These are phyloP conservation scores for Sparus aurata DNA, from an alignment of 2,797 vertebrate genomes.

Conservation along the genomic window DNA sequence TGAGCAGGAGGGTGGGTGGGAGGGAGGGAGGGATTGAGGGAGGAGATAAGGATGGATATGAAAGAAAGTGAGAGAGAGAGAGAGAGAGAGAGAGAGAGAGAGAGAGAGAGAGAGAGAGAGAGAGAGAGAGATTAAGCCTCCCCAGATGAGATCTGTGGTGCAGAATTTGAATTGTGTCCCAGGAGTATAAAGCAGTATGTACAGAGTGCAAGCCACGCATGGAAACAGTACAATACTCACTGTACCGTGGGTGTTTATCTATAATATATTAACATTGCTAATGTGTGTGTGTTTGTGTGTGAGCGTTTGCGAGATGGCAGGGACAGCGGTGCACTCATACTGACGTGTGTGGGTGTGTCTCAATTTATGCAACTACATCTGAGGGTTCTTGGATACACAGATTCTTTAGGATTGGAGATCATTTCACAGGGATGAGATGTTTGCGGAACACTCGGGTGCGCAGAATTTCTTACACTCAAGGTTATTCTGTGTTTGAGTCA, in stretches of 20 bases:
- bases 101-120: slow-evolving; percentile 69
- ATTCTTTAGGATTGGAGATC: slow-evolving; percentile 47
- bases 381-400: slow-evolving; percentile 46
- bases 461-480: slow-evolving; percentile 27
- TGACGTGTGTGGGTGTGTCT: slow-evolving; percentile 78
- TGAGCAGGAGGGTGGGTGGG: slow-evolving; percentile 26
- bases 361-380: slow-evolving; percentile 75
- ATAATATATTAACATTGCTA: slow-evolving; percentile 68
- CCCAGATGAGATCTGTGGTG: slow-evolving; percentile 85
- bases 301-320: slow-evolving; percentile 38
- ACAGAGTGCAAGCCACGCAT: slow-evolving; percentile 59
- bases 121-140: slow-evolving; percentile 80
- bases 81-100: slow-evolving; percentile 50
- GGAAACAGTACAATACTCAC: slow-evolving; percentile 64
- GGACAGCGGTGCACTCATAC: slow-evolving; percentile 51
- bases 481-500: slow-evolving; percentile 40
- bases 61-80: slow-evolving; percentile 63
- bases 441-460: slow-evolving; percentile 17
- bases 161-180: slow-evolving; percentile 82
- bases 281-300: slow-evolving; percentile 31
- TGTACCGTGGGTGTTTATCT: slow-evolving; percentile 65
- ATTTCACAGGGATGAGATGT: slow-evolving; percentile 35
- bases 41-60: slow-evolving; percentile 75
- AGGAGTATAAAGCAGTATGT: slow-evolving; percentile 71
- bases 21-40: slow-evolving; percentile 67